Base-by-base conservation (phyloP, 2,113 vertebrate species). In the Phrynosoma platyrhinos region DNA sequence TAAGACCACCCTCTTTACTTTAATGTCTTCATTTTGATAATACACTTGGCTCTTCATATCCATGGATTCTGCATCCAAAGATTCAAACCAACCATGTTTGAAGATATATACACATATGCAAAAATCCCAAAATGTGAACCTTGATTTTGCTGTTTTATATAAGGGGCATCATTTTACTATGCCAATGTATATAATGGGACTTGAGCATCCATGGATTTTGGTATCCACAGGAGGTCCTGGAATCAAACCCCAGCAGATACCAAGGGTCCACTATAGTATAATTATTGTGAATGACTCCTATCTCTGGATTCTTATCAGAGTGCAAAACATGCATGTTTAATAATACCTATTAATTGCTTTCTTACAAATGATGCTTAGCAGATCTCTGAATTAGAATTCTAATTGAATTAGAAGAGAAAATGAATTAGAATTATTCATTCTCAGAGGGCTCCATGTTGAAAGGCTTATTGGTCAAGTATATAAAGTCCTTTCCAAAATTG, bases 1-100 rank as follows among this genome's bases (percentile, higher is more conserved):
- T 0, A 81, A 89, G 79, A 91, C 7, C 86, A 1, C 1, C 72
- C 77, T 66, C 68, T 90, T 88, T 75, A 72, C 92, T 89, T 88
- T 91, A 90, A 62, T 1, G 52, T 83, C 47, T 85, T 86, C 16
- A 32, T 80, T 91, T 87, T 79, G 12, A 4, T 32, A 36, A 20
- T 23, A 66, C 47, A 47, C 5, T 47, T 47, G 47, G 47, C 5
- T 47, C 47, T 47, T 47, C 47, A 47, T 47, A 47, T 47, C 47
- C 47, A 47, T 5, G 47, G 47, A 47, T 47, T 47, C 47, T 47
- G 47, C 47, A 47, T 47, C 47, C 47, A 47, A 47, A 7, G 47
- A 47, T 47, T 47, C 47, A 47, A 47, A 47, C 47, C 47, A 47
- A 47, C 47, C 47, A 47, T 5, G 47, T 47, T 47, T 7, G 47